Percentiles rank a stretch among this genome's conserved stretches.
Conservation (phyloP, 1,140 invertebrate genomes). For the Brachionus calyciflorus region DNA sequence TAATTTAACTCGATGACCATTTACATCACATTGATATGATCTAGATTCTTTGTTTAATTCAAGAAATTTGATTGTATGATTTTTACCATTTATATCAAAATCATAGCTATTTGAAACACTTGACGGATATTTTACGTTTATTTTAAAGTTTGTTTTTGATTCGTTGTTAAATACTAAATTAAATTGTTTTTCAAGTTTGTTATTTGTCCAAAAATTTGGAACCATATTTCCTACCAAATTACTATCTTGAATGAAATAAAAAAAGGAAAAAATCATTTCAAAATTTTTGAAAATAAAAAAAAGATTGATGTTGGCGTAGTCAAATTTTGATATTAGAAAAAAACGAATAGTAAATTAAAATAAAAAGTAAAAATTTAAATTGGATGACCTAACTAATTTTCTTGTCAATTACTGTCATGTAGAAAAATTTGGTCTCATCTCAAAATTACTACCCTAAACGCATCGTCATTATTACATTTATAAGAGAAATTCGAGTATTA, state of each 20-base stretch:
- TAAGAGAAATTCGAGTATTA: too few relatives aligned
- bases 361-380: too few relatives aligned
- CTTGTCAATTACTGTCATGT: too few relatives aligned
- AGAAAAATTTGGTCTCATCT: too few relatives aligned
- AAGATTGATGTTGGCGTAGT: too few relatives aligned
- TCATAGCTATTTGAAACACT: neutral
- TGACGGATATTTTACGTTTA: neutral
- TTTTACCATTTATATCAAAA: neutral
- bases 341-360: too few relatives aligned
- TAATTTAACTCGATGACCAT: conserved; percentile 41
- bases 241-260: neutral
- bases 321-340: too few relatives aligned
- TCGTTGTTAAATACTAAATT: conserved; percentile 15
- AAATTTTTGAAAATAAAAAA: too few relatives aligned
- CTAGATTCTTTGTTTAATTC: conserved; percentile 3
- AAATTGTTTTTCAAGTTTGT: conserved; percentile 2
- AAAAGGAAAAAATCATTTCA: too few relatives aligned
- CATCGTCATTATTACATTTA: too few relatives aligned
- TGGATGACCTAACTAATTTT: too few relatives aligned
- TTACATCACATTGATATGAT: conserved; percentile 31
- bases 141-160: conserved; percentile 9
- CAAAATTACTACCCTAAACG: too few relatives aligned
- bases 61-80: neutral
- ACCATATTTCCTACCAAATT: neutral
- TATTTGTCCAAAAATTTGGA: conserved; percentile 26